Conservation (phyloP, 2,797 vertebrate genomes). For the Acanthis flammea region DNA sequence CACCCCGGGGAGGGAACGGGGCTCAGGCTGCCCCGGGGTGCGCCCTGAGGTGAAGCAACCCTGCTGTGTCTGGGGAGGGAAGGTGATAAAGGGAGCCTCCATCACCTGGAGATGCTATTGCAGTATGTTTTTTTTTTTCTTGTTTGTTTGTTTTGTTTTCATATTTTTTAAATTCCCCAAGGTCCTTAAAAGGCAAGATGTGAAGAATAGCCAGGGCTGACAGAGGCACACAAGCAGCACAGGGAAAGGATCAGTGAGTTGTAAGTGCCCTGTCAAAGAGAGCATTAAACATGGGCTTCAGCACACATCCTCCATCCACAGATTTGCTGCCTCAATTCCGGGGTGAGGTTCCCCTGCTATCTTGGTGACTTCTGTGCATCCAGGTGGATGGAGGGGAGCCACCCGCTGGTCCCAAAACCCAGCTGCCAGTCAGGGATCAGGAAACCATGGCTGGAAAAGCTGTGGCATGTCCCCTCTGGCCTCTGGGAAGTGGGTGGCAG, state of each 20-base stretch:
- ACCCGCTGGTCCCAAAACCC: rapidly evolving
- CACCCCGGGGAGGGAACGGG: rapidly evolving
- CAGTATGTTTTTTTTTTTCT: neutral
- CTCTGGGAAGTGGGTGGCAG: rapidly evolving
- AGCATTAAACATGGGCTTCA: neutral
- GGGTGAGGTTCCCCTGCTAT: neutral
- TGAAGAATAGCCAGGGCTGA: neutral
- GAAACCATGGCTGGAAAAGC: rapidly evolving
- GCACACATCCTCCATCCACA: rapidly evolving
- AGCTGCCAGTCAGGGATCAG: rapidly evolving
- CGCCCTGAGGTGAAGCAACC: rapidly evolving
- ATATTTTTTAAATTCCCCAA: neutral
- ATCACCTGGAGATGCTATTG: neutral
- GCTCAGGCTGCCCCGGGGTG: neutral
- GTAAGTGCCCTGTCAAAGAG: neutral
- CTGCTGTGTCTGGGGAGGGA: rapidly evolving
- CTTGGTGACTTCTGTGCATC: rapidly evolving
- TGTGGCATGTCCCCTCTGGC: rapidly evolving
- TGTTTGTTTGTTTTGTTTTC: neutral
- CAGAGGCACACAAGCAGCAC: rapidly evolving
- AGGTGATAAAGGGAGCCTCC: neutral
- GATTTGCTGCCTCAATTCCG: rapidly evolving
- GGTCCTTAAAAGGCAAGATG: neutral
- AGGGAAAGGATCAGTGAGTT: neutral
- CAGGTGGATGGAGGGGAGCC: rapidly evolving